Base-by-base conservation (phyloP, 1,140 invertebrate genomes). In the Magallana gigas region DNA sequence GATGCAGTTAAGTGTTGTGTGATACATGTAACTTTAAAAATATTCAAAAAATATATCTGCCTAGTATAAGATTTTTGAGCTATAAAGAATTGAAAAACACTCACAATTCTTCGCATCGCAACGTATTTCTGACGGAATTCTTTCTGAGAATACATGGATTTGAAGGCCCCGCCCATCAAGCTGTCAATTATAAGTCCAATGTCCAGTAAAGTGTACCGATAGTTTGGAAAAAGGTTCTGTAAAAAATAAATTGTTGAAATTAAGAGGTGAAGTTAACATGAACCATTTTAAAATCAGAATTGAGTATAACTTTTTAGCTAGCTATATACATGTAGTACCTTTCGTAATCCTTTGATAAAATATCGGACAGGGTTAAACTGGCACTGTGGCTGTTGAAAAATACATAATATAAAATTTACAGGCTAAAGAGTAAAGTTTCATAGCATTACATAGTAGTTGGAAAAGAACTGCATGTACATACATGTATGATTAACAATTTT, bases 171-270 rank as follows among this genome's bases (percentile, higher is more conserved):
- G 56, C 98, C 98, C 98, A 99, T 99, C 83, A 99, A 95, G 95
- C 99, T 98, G 94, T 99, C 98, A 90, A 99, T 98, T 36, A 98
- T 98, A 57, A 98, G 95, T 14, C 98, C 98, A 91, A 99, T 98
- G 94, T 99, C 98, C 89, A 98, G 97, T 11, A 99, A 95, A 0
- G 98, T 98, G 93, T 98, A 98, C 90, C 97, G 96, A 92, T 98
- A 98, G 76, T 97, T 90, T 29, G 90, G 89, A 5, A 97, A 97
- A 92, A 98, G 97, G 93, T 98, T 97, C 88, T 98, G 97, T 89
- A 97, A 88, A 76, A 97, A 68, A 85, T 60, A 81, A 3, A 76
- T 9, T 36, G 2, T 0, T 76, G 5, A 36, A 76, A 29, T 12
- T 8, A 12, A 12, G 14, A 64, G 8, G 18, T 64, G 18, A 29